Base-by-base conservation (phyloP, 2,888 invertebrate species). In the Kuschelorhynchus macadamiae region DNA sequence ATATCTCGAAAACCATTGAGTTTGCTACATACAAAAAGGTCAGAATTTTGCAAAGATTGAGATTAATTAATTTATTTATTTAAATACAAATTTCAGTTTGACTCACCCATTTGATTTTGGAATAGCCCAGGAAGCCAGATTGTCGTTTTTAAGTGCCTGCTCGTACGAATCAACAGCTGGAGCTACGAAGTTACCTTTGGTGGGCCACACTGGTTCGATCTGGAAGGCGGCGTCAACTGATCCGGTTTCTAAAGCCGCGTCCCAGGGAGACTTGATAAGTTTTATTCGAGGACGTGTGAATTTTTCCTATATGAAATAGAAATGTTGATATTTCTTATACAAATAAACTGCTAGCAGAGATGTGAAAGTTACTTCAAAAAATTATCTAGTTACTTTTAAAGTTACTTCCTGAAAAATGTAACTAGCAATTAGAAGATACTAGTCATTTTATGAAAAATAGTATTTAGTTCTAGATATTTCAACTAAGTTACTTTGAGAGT, bases 181-280 rank as follows among this genome's bases (percentile, higher is more conserved):
- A 41, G 80, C 80, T 14, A 83, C 83, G 64, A 78, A 80, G 57
- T 78, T 78, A 33, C 80, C 80, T 74, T 76, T 80, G 0, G 79
- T 77, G 2, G 82, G 80, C 81, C 81, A 82, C 33, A 71, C 67
- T 20, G 82, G 81, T 32, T 79, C 77, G 8, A 77, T 70, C 71
- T 88, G 84, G 78, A 91, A 91, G n/a, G 91, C 91, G 2, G 86
- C 84, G 62, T 91, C 91, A 1, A 91, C 90, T 9, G 88, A 87
- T n/a, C 91, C 91, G 16, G 90, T 88, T 79, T 90, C 87, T 30
- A 90, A 80, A n/a, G 91, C 90, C 1, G 90, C 90, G 75, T 91
- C 89, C 91, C 91, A 91, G 0, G 91, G 91, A 0, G 90, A 88
- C 78, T 89, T 88, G 0, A 90, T 83, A 59, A 90, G 80, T 74